Base-by-base conservation (phyloP, 1,140 invertebrate genomes). In the Eupeodes corollae region DNA sequence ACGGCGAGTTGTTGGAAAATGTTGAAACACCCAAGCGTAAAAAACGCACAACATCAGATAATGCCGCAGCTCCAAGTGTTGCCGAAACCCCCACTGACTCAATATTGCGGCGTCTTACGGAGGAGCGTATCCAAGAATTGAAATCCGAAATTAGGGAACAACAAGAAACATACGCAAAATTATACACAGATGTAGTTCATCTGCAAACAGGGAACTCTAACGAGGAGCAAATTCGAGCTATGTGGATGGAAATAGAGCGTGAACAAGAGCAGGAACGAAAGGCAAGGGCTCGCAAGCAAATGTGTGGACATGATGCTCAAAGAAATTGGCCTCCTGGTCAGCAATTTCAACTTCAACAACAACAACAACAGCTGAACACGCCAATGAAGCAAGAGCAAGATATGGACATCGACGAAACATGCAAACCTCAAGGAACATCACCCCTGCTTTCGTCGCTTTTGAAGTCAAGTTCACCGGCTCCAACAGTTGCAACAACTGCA, bases 21-120 rank as follows among this genome's bases (percentile, higher is more conserved):
- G 79, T 87, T 13, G 89, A 91, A 58, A 84, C 83, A 15, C 87
- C 88, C 5, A 91, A 91, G 67, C 79, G 89, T 3, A 93, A 92
- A 59, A 86, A 91, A 54, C 74, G 84, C 5, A 78, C 76, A 45
- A 75, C 76, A 5, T 80, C 82, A 44, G 72, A 70, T 16, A 75
- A 72, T 9, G 73, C 47, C 0, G 52, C 52, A 48, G 58, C 58
- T 2, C 59, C 61, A 2, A 46, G 53, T 0, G 11, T 47, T 34
- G 56, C 68, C 11, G 63, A 61, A 37, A 88, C 86, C 0, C 82
- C 86, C 0, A 79, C 80, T n/a, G 84, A 91, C 63, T 77, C 79
- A 35, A 86, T 93, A 53, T 75, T 91, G 2, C 78, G 80, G 46
- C 79, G 79, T 41, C 70, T 93, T n/a, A 86, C 79, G 0, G 74